Evolutionary conservation across 2,113 vertebrate genomes (phyloP).

Genomic region (Corvus hawaiiensis): DNA sequence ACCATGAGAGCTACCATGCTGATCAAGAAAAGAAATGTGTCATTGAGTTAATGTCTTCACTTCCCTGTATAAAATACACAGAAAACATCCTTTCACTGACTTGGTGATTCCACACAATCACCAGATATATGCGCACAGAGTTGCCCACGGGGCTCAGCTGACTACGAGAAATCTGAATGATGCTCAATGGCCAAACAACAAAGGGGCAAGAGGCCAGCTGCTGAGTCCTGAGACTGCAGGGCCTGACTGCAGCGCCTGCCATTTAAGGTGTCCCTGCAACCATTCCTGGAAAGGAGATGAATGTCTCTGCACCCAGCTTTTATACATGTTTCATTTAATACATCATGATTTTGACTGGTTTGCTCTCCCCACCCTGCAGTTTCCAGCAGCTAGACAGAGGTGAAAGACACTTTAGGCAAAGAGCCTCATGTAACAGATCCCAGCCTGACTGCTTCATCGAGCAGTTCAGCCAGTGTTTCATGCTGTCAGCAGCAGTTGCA

Average conservation of each 20-base stretch:
- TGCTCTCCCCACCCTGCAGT: not conserved
- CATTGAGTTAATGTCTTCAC: not conserved
- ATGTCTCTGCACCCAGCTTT: not conserved
- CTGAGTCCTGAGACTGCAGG: not conserved
- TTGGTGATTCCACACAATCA: accelerated
- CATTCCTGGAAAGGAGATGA: accelerated
- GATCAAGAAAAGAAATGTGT: not conserved
- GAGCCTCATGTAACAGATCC: not conserved
- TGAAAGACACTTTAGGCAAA: not conserved
- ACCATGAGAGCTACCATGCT: not conserved
- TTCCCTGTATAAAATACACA: not conserved
- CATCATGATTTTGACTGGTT: not conserved
- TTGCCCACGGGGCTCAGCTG: accelerated
- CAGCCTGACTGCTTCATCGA: not conserved
- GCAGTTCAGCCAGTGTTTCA: not conserved
- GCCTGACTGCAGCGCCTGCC: not conserved
- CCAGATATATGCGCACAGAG: accelerated
- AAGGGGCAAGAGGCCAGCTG: not conserved
- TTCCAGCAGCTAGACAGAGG: not conserved
- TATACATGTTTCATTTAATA: accelerated
- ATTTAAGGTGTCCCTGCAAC: not conserved
- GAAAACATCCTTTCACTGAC: not conserved
- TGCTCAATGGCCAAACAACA: not conserved
- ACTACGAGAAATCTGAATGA: not conserved
- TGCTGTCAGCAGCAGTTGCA: not conserved